Conservation (phyloP, 2,113 vertebrate genomes). For the Dunckerocampus dactyliophorus region DNA sequence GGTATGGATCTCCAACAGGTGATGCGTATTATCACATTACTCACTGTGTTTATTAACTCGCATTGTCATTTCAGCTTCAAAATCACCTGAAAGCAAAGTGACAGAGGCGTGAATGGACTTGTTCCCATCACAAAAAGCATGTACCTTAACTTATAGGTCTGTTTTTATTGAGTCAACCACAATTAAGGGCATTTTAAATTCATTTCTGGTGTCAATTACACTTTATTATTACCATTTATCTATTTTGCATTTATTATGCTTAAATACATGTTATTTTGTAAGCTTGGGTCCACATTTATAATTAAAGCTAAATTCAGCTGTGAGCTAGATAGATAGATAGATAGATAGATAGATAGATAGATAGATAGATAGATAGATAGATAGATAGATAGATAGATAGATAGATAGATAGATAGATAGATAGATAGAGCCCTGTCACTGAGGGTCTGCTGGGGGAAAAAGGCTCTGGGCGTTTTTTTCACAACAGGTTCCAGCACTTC, state of each 20-base stretch:
- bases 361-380: too few relatives aligned
- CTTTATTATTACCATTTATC: too few relatives aligned
- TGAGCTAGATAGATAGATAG: too few relatives aligned
- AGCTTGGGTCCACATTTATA: neutral
- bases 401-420: too few relatives aligned
- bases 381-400: too few relatives aligned
- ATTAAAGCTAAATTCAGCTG: neutral
- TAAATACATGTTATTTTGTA: too few relatives aligned
- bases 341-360: too few relatives aligned
- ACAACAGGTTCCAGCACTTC: slow-evolving; percentile 42
- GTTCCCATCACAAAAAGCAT: neutral
- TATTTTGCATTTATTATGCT: too few relatives aligned
- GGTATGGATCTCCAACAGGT: slow-evolving; percentile 10
- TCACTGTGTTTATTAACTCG: slow-evolving; percentile 6
- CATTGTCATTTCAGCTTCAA: neutral
- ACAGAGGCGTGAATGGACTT: neutral
- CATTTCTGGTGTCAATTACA: too few relatives aligned
- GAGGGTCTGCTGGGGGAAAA: slow-evolving; percentile 14
- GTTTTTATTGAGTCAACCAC: neutral
- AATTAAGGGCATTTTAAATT: too few relatives aligned
- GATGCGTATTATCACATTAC: neutral
- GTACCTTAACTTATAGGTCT: neutral
- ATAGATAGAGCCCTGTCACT: neutral
- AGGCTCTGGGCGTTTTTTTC: slow-evolving; percentile 51
- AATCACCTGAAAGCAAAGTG: neutral